Conservation (phyloP, 1,140 invertebrate species). For the Euglossa dilemma region DNA sequence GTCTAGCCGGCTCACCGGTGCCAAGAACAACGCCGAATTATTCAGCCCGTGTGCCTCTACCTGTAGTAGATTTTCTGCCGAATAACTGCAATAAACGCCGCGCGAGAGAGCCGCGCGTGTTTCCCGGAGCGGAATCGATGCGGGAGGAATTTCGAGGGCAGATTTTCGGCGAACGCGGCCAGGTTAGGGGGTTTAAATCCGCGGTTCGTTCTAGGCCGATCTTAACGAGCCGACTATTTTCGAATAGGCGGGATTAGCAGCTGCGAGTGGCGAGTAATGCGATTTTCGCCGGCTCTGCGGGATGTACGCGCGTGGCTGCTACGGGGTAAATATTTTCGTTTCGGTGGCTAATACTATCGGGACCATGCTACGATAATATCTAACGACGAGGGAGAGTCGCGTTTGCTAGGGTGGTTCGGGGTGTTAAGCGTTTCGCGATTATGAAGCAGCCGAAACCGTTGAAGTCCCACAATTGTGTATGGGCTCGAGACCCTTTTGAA, state of each 20-base stretch:
- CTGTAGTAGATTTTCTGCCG: slow-evolving; percentile 1
- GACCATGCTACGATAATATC: too few species aligned
- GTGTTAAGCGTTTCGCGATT: not conserved
- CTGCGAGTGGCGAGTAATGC: not conserved
- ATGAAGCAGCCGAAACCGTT: not conserved
- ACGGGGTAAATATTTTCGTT: not conserved
- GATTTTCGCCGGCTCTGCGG: not conserved
- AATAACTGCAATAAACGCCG: slow-evolving; percentile 6
- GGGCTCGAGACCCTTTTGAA: not conserved
- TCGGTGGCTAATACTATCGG: not conserved
- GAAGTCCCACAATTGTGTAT: not conserved
- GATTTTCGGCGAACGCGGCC: not conserved
- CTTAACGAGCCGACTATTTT: slow-evolving; percentile 14
- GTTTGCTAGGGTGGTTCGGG: too few species aligned
- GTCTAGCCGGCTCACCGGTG: not conserved
- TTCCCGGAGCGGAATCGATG: not conserved
- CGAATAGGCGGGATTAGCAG: not conserved
- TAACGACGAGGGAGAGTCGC: too few species aligned
- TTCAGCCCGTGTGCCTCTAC: not conserved
- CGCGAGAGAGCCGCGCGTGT: not conserved
- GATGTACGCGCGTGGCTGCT: not conserved
- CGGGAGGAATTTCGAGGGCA: not conserved
- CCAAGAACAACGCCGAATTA: slow-evolving; percentile 22
- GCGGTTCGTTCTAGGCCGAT: not conserved
- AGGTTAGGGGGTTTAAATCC: not conserved